Conservation (phyloP, 2,888 invertebrate genomes). For the Cabera pusaria region DNA sequence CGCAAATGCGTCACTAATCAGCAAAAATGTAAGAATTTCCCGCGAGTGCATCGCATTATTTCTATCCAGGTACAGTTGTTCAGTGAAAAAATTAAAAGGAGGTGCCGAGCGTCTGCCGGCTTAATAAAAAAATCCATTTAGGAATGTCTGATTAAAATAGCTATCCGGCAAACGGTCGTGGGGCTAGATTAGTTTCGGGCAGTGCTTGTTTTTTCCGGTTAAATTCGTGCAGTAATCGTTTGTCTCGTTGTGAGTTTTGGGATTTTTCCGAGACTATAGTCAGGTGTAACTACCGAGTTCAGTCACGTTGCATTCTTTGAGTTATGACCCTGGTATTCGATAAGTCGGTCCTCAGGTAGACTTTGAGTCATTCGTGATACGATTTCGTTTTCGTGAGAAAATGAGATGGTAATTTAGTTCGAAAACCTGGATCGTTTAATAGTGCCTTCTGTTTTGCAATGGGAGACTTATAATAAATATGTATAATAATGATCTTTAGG, state of each 20-base stretch:
- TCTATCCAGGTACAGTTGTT: conserved; percentile 36
- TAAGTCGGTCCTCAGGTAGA: conserved; percentile 5
- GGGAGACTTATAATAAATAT: no score
- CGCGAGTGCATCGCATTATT: conserved; percentile 34
- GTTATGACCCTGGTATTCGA: conserved; percentile 9
- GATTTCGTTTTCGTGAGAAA: neutral
- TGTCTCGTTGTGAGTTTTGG: conserved; percentile 44
- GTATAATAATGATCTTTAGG: no score
- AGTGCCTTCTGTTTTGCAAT: no score
- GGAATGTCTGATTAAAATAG: conserved; percentile 78
- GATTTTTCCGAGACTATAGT: conserved; percentile 26
- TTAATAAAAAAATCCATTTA: conserved; percentile 58
- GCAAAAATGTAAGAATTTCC: conserved; percentile 24
- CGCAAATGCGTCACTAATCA: conserved; percentile 28
- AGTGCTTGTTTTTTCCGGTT: conserved; percentile 61
- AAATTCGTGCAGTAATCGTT: conserved; percentile 53
- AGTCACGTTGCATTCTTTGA: conserved; percentile 30
- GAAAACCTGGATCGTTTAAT: no score
- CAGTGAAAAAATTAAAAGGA: conserved; percentile 53
- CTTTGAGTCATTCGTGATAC: neutral
- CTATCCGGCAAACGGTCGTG: conserved; percentile 56
- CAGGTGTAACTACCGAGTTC: conserved; percentile 19
- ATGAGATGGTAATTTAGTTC: no score
- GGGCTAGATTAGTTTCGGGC: conserved; percentile 71
- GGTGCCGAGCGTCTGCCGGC: conserved; percentile 33